phyloP scores from a whole-genome alignment of 2,113 vertebrate genomes.

The Pithys albifrons region DNA sequence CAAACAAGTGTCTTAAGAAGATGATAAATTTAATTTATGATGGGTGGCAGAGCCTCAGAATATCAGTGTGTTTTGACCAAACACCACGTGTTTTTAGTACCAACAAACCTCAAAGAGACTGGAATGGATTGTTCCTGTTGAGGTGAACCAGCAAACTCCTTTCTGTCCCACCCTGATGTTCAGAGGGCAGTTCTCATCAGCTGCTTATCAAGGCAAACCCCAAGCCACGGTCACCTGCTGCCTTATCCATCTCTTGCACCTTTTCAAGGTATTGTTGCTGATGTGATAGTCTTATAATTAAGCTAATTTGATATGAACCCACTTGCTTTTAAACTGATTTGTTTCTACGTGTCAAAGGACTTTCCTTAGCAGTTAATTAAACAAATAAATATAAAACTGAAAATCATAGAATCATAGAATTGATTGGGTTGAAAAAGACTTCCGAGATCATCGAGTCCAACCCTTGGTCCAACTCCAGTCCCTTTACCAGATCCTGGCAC shows the following conservation, averaged over 20 bases:
- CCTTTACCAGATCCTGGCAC: too few relatives aligned
- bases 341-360: background rate
- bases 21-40: background rate
- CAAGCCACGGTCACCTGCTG: background rate
- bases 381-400: background rate
- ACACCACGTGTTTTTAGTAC: background rate
- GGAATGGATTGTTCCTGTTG: background rate
- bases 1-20: background rate
- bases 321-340: background rate
- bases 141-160: background rate
- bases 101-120: background rate
- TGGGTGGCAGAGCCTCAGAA: background rate
- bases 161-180: background rate
- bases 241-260: background rate
- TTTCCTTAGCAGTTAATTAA: background rate
- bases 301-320: background rate
- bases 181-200: background rate
- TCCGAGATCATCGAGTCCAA: too few relatives aligned
- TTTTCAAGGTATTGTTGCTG: background rate
- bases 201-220: background rate
- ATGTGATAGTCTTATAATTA: background rate
- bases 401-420: too few relatives aligned
- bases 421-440: too few relatives aligned
- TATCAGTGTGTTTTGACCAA: background rate
- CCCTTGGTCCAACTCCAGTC: too few relatives aligned